Base-by-base conservation (phyloP, 2,797 vertebrate genomes). In the Rhinophrynus dorsalis region DNA sequence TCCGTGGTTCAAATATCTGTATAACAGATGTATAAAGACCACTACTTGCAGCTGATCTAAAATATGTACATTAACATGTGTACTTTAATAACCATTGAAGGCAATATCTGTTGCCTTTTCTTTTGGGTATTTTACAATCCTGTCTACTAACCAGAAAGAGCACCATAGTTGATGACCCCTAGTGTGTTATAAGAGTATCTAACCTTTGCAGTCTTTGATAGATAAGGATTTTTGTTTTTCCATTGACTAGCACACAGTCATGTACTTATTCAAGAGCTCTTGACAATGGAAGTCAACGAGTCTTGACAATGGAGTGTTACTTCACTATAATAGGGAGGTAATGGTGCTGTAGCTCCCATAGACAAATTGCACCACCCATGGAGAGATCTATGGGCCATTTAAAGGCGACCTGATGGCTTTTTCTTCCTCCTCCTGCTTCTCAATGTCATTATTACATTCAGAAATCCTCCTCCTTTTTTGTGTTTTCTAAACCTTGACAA, bases 331-430 rank as follows among this genome's bases (percentile, higher is more conserved):
- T 77, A 62, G 75, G 62, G 64, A 76, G 79, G 72, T 65, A 65
- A 59, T 65, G 6, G 44, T 44, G 20, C 18, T 44, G 17, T 18
- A 26, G 20, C 40, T 50, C 42, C 17, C 10, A 11, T 77, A 77
- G 58, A 81, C 75, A 68, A 77, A 63, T 78, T 50, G 69, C 29
- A 68, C 68, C 78, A 79, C 79, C 17, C 81, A 79, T 76, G 45
- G 4, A 76, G 83, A 83, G 40, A 69, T 67, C 74, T 29, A 2
- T 12, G 7, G 38, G 70, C 77, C 76, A 40, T 83, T 81, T 80
- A 76, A 80, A 80, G 78, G 71, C 78, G 79, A 82, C 76, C 80
- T 75, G 76, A 81, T 75, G 77, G 68, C 75, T 80, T 72, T 44
- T 18, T 75, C 47, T 51, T 74, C 65, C 45, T 24, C 67, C 21